phyloP scores from a whole-genome alignment of 2,797 vertebrate species.

The Pantherophis alleghaniensis region DNA sequence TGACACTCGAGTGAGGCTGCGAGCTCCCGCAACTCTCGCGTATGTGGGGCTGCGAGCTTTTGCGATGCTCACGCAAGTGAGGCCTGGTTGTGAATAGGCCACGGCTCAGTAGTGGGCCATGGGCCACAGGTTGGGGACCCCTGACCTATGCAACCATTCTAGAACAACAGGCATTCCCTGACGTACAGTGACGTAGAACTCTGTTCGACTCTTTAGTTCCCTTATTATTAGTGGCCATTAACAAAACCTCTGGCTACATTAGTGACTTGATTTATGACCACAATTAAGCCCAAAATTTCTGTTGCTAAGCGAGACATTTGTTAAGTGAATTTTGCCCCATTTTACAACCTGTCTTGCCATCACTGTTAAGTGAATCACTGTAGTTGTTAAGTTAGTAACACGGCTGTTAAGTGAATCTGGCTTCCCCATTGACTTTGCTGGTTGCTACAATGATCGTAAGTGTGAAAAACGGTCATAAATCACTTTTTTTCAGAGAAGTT shows the following conservation, averaged over 20 bases:
- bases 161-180: not conserved
- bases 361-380: not conserved
- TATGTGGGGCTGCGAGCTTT: accelerated
- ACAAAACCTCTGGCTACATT: not conserved
- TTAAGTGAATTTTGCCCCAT: not conserved
- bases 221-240: not conserved
- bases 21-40: no score
- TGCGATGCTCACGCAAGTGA: no score
- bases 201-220: not conserved
- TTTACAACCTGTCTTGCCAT: not conserved
- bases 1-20: no score
- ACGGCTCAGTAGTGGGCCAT: no score
- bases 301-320: not conserved
- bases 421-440: not conserved
- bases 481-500: not conserved
- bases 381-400: not conserved
- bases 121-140: no score
- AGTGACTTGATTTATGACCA: not conserved
- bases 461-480: not conserved
- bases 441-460: not conserved
- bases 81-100: no score
- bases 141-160: not conserved
- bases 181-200: not conserved
- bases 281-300: not conserved
- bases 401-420: not conserved